A percentile compares a stretch with the other conserved stretches of the same genome.
Evolutionary conservation across 2,888 invertebrate species (phyloP).

Genomic region (Neoascia interrupta): DNA sequence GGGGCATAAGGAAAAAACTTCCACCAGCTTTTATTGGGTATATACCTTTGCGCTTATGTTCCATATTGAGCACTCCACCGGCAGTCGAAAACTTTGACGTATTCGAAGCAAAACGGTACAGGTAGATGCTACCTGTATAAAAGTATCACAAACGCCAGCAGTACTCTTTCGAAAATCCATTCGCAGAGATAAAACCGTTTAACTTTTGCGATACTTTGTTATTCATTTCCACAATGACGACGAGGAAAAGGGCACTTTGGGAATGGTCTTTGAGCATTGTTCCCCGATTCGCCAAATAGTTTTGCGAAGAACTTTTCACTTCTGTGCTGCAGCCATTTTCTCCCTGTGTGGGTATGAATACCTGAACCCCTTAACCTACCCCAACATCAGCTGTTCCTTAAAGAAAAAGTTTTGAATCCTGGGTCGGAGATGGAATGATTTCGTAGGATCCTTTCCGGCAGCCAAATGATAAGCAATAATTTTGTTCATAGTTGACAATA

Average conservation of each 20-base stretch:
- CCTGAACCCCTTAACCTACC: no score
- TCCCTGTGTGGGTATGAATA: background rate
- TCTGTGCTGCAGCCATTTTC: background rate
- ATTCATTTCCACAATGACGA: constrained; percentile 41
- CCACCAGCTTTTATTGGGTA: constrained; percentile 3
- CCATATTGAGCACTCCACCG: constrained; percentile 38
- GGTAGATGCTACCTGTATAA: background rate
- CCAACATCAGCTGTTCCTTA: background rate
- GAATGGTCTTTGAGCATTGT: constrained; percentile 60
- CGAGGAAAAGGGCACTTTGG: background rate
- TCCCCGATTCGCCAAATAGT: constrained; percentile 55
- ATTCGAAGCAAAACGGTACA: background rate
- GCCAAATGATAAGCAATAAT: constrained; percentile 60
- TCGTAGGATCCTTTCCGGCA: constrained; percentile 49
- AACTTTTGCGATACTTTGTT: constrained; percentile 65
- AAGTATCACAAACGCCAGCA: constrained; percentile 50
- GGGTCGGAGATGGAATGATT: constrained; percentile 28
- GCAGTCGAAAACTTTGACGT: constrained; percentile 64
- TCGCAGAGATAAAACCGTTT: constrained; percentile 65
- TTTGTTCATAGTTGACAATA: constrained; percentile 32
- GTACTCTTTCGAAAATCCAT: constrained; percentile 59
- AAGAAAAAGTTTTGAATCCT: constrained; percentile 24
- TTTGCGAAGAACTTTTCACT: constrained; percentile 43
- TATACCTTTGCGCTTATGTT: constrained; percentile 8
- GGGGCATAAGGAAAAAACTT: constrained; percentile 10